phyloP scores from a whole-genome alignment of 2,113 vertebrate species.

The Chloroceryle aenea region DNA sequence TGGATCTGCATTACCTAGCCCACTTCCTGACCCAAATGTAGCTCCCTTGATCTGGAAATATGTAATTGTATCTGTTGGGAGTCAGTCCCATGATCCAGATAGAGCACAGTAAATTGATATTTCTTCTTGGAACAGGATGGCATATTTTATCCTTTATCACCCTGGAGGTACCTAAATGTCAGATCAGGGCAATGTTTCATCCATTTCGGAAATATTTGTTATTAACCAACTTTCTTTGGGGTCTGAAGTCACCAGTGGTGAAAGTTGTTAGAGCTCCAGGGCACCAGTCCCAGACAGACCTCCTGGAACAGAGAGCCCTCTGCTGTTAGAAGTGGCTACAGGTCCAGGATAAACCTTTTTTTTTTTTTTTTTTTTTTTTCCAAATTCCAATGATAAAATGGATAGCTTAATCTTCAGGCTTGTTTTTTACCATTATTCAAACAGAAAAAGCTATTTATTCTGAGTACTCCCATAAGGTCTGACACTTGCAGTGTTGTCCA shows the following conservation, averaged over 20 bases:
- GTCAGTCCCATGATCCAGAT: background rate
- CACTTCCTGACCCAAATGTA: background rate
- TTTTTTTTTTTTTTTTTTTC: background rate
- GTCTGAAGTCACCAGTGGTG: background rate
- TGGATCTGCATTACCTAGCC: background rate
- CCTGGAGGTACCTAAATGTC: background rate
- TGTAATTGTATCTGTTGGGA: background rate
- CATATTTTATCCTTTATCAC: background rate
- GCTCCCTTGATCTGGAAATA: background rate
- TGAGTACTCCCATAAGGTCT: background rate
- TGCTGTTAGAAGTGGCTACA: background rate
- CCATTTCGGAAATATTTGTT: background rate
- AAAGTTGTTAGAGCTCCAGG: background rate
- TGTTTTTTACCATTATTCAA: background rate
- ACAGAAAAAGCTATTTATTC: background rate
- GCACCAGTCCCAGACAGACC: background rate
- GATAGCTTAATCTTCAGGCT: background rate
- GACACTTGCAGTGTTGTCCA: background rate
- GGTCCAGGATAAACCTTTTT: background rate
- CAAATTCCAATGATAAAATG: background rate
- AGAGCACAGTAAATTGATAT: background rate
- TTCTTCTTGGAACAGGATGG: background rate
- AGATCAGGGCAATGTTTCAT: background rate
- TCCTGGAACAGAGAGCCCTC: background rate
- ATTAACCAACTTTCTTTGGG: background rate